Percentiles rank a stretch among this genome's conserved stretches.
Evolutionary conservation across 2,113 vertebrate genomes (phyloP).

Genomic region (Hipposideros armiger): DNA sequence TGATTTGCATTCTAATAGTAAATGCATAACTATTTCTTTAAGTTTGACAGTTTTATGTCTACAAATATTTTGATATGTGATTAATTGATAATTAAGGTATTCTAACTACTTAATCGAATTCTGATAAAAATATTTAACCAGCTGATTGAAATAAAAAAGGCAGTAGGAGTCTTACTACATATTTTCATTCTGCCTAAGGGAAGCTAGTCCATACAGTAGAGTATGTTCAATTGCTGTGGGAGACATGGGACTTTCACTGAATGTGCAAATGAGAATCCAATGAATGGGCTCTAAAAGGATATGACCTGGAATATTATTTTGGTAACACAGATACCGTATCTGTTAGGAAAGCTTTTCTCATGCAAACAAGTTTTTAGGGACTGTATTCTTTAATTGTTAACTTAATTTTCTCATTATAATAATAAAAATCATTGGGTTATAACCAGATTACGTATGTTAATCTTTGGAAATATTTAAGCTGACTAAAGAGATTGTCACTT

Average conservation of each 20-base stretch:
- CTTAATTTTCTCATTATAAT: conserved; percentile 41
- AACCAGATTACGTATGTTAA: background rate
- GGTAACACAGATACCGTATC: background rate
- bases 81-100: conserved; percentile 38
- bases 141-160: background rate
- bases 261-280: background rate
- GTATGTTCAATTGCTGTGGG: background rate
- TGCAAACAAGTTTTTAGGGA: conserved; percentile 2
- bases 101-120: conserved; percentile 19
- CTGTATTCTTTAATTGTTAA: conserved; percentile 23
- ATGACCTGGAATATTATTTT: background rate
- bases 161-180: background rate
- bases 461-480: background rate
- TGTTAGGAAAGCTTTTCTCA: background rate
- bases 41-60: background rate
- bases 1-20: conserved; percentile 43
- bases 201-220: background rate
- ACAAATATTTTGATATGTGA: conserved; percentile 25
- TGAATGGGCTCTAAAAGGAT: background rate
- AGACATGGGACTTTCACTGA: background rate
- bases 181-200: background rate
- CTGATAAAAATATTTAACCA: background rate
- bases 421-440: background rate
- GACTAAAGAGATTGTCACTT: background rate
- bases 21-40: conserved; percentile 19